phyloP scores from a whole-genome alignment of 2,797 vertebrate genomes.

The Florisuga fusca region DNA sequence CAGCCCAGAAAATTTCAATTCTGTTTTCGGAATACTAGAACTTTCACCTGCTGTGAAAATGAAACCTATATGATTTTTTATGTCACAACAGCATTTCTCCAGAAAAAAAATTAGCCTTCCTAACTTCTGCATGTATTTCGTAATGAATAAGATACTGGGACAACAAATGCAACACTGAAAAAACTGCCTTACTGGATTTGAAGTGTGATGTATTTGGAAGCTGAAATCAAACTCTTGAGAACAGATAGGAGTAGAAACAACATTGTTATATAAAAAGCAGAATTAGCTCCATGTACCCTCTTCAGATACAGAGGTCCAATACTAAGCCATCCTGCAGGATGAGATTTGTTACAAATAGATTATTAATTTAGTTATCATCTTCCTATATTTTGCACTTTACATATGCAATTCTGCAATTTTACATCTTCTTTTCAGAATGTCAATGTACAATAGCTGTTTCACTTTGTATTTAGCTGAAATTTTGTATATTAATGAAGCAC shows the following conservation, averaged over 20 bases:
- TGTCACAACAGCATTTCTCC: not conserved
- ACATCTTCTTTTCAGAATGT: not conserved
- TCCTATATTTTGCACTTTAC: not conserved
- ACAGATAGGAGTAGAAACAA: not conserved
- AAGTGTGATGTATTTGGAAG: not conserved
- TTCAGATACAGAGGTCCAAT: not conserved
- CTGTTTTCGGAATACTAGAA: not conserved
- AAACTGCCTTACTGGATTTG: not conserved
- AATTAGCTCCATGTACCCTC: not conserved
- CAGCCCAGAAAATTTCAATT: not conserved
- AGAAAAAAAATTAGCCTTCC: not conserved
- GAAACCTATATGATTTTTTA: not conserved
- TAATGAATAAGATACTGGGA: not conserved
- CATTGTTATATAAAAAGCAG: not conserved
- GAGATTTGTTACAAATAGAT: not conserved
- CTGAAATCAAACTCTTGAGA: not conserved
- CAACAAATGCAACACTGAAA: not conserved
- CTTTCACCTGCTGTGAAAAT: not conserved
- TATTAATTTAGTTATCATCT: not conserved
- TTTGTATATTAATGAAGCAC: not conserved
- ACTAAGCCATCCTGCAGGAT: not conserved
- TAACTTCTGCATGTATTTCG: not conserved
- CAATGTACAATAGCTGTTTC: not conserved
- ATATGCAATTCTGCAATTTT: not conserved
- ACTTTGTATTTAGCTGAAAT: not conserved